Evolutionary conservation across 2,888 invertebrate genomes (phyloP).

Genomic region (Campoletis raptor): DNA sequence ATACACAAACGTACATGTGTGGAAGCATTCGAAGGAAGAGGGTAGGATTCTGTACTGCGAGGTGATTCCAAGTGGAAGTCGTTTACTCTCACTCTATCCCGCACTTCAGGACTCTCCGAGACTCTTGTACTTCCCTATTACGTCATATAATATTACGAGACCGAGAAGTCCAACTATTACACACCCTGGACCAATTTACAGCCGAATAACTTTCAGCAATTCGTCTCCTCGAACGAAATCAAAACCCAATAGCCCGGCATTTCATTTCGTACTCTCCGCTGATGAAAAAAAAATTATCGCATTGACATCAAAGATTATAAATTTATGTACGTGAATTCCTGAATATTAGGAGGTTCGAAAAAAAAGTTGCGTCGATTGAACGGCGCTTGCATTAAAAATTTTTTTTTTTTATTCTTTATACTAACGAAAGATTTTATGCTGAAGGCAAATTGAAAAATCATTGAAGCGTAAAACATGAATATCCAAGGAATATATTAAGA

Average conservation of each 20-base stretch:
- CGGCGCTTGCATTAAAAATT: not conserved
- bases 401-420: not conserved
- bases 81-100: slow-evolving; percentile 40
- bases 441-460: not conserved
- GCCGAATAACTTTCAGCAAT: slow-evolving; percentile 39
- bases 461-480: not conserved
- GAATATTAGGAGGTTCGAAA: not conserved
- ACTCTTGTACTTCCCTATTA: slow-evolving; percentile 3
- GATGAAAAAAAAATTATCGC: not conserved
- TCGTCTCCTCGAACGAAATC: slow-evolving; percentile 49
- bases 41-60: slow-evolving; percentile 20
- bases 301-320: not conserved
- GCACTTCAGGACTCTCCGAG: slow-evolving; percentile 10
- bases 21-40: slow-evolving; percentile 18
- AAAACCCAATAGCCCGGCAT: slow-evolving; percentile 44
- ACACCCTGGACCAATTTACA: slow-evolving; percentile 57
- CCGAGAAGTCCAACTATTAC: slow-evolving; percentile 36
- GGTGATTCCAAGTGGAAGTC: slow-evolving; percentile 58
- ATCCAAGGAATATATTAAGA: not conserved
- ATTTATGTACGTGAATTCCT: not conserved
- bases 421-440: not conserved
- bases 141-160: slow-evolving; percentile 32
- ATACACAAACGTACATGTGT: slow-evolving; percentile 9
- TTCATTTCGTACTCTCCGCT: not conserved
- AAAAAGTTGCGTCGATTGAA: not conserved